phyloP scores from a whole-genome alignment of 2,113 vertebrate species.

The Pterocles gutturalis region DNA sequence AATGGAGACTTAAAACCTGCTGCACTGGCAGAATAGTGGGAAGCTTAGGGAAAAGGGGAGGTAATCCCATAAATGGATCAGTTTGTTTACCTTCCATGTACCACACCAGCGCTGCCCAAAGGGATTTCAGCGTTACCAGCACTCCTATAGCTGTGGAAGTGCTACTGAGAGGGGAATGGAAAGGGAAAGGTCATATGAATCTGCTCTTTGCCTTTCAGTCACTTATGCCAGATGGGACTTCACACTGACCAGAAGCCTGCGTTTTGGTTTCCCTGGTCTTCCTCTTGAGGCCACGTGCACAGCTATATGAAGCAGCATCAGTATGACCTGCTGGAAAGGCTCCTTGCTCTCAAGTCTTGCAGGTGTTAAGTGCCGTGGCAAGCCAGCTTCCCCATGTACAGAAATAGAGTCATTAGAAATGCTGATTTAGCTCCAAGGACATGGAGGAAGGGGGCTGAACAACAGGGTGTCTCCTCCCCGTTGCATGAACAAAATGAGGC shows the following conservation, averaged over 20 bases:
- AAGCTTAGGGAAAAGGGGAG: slow-evolving; percentile 49
- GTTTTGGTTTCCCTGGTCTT: not conserved
- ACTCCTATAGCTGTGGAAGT: not conserved
- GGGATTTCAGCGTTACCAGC: not conserved
- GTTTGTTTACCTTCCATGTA: not conserved
- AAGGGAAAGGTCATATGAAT: not conserved
- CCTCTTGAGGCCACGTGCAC: rapidly evolving
- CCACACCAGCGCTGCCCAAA: not conserved
- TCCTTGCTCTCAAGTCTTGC: not conserved
- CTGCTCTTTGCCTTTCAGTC: not conserved
- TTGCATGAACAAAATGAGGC: not conserved
- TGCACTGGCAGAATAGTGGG: not conserved
- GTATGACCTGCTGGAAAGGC: not conserved
- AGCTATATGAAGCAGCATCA: not conserved
- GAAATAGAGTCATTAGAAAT: not conserved
- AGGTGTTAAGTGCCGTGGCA: not conserved
- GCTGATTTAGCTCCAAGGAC: not conserved
- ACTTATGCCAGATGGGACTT: not conserved
- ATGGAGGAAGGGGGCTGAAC: not conserved
- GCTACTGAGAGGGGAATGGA: not conserved
- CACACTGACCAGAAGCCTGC: rapidly evolving
- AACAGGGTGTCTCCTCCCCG: not conserved
- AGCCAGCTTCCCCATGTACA: not conserved
- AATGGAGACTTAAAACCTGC: slow-evolving; percentile 12
- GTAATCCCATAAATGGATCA: slow-evolving; percentile 26